phyloP scores from a whole-genome alignment of 2,797 vertebrate species.

The Dendrocincla fuliginosa region DNA sequence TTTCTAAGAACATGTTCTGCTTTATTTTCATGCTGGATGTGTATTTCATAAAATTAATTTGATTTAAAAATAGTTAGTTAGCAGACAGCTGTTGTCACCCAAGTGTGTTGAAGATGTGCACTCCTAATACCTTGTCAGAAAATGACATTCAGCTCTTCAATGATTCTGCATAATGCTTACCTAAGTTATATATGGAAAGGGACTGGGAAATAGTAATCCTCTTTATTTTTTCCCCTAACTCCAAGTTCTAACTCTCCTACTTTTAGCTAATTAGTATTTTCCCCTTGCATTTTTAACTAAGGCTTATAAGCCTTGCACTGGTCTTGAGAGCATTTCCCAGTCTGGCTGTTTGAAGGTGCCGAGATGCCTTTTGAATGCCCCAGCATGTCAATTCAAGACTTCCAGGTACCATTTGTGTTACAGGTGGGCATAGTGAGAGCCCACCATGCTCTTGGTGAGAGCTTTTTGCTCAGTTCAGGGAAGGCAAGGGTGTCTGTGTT shows the following conservation, averaged over 20 bases:
- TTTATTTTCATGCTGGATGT: background rate
- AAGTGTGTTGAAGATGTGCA: background rate
- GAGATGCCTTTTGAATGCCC: background rate
- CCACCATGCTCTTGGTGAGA: background rate
- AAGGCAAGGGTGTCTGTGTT: background rate
- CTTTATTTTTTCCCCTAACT: background rate
- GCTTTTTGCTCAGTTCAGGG: background rate
- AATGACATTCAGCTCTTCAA: background rate
- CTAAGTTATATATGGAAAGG: background rate
- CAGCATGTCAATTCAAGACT: background rate
- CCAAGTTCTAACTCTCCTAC: background rate
- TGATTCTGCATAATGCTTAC: background rate
- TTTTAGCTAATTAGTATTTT: background rate
- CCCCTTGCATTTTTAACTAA: background rate
- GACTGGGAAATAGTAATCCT: background rate
- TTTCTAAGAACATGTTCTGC: background rate
- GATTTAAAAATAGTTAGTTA: background rate
- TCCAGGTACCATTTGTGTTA: background rate
- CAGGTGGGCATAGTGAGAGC: background rate
- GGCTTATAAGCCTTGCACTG: background rate
- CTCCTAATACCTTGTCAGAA: background rate
- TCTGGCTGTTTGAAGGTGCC: background rate
- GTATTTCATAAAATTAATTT: background rate
- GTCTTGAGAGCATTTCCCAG: rapidly evolving
- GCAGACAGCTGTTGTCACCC: background rate